Percentiles rank a stretch among this genome's conserved stretches.
Conservation (phyloP, 2,888 invertebrate species). For the Zeuzera pyrina region DNA sequence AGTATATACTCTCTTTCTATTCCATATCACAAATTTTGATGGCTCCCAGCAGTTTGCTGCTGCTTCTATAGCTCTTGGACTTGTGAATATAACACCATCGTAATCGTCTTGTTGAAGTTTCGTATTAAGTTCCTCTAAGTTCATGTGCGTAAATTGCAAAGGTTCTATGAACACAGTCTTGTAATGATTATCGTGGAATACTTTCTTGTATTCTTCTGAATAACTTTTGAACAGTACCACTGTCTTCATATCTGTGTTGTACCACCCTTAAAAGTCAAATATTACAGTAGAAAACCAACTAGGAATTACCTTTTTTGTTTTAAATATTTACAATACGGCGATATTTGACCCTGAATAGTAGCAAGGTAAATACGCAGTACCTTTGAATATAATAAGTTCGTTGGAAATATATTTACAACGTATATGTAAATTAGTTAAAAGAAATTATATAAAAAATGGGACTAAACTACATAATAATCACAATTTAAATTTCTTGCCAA, state of each 20-base stretch:
- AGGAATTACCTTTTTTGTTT: too few species aligned
- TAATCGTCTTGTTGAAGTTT: constrained; percentile 32
- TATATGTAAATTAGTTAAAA: too few species aligned
- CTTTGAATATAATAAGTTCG: too few species aligned
- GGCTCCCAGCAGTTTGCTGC: constrained; percentile 52
- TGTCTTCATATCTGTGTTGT: constrained; percentile 41
- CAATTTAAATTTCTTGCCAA: too few species aligned
- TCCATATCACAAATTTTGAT: constrained; percentile 45
- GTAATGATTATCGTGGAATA: constrained; percentile 38
- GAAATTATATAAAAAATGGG: too few species aligned
- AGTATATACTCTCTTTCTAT: constrained; percentile 40
- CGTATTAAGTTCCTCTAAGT: constrained; percentile 27
- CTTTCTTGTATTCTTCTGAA: constrained; percentile 51
- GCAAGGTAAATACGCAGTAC: too few species aligned
- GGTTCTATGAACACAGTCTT: constrained; percentile 54
- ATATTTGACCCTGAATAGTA: too few species aligned
- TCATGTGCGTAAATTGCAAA: constrained; percentile 40
- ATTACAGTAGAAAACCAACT: too few species aligned
- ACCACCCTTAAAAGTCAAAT: background rate
- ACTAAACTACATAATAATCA: too few species aligned
- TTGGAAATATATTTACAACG: too few species aligned
- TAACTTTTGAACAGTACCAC: constrained; percentile 52
- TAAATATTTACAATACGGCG: too few species aligned
- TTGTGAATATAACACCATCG: constrained; percentile 47
- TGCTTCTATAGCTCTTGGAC: constrained; percentile 52